Base-by-base conservation (phyloP, 2,888 invertebrate species). In the Baronia brevicornis region DNA sequence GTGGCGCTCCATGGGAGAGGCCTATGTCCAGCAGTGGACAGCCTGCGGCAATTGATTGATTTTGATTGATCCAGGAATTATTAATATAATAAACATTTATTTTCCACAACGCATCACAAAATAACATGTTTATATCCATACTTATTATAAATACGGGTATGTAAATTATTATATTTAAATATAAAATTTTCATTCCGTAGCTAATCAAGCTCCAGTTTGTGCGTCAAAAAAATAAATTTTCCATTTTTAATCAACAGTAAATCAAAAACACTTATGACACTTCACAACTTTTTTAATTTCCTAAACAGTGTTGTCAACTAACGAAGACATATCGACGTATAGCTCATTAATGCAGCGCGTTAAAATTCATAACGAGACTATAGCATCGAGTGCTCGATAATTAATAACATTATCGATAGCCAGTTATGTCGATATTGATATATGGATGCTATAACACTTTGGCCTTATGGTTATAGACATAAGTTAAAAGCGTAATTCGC, bases 301-400 rank as follows among this genome's bases (percentile, higher is more conserved):
- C 36, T 18, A 31, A 28, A 27, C 36, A 60, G 56, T 54, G 53
- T 45, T 60, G 60, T 60, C 59, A 48, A 55, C 45, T 72, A 71
- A 73, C 66, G 73, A 74, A 75, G 77, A 74, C 68, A 73, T 69
- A 77, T 73, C 55, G 64, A 55, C 54, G 53, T 55, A 57, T 58
- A 42, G 47, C 70, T 74, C 73, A 74, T 73, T 77, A 73, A 49
- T 55, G 45, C 43, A 41, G 46, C 58, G 63, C 67, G 71, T 77
- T 77, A 71, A 77, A 77, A 75, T 78, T 68, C 75, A 73, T 77
- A 75, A 74, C 73, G 67, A 72, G 64, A 50, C 60, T 48, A 57
- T 47, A 41, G 47, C 46, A 48, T 64, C 57, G 65, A 65, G 66
- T 73, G 68, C 70, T 66, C 67, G 67, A 68, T 77, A 75, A 74